Evolutionary conservation across 2,888 invertebrate species (phyloP).

Genomic region (Thymelicus lineola): DNA sequence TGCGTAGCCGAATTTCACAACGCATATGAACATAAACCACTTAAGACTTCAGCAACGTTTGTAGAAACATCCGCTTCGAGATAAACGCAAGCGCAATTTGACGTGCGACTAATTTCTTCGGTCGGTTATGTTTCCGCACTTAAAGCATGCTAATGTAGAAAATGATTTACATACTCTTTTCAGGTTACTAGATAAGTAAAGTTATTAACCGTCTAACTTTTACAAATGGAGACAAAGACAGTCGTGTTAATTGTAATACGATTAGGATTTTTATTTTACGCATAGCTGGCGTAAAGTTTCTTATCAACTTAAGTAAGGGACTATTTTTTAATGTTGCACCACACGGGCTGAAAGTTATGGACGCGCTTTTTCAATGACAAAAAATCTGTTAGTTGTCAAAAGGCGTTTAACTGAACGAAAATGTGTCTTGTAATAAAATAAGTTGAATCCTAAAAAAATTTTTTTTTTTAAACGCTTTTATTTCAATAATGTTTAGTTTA

Average conservation of each 20-base stretch:
- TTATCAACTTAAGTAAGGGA: too few species aligned
- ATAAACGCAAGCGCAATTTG: conserved; percentile 50
- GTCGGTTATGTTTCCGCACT: conserved; percentile 29
- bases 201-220: not conserved
- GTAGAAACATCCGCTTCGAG: conserved; percentile 54
- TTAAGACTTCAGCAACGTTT: conserved; percentile 48
- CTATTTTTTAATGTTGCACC: too few species aligned
- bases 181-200: not conserved
- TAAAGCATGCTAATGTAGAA: conserved; percentile 25
- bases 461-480: too few species aligned
- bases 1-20: conserved; percentile 64
- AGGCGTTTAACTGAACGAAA: not conserved
- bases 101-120: conserved; percentile 32
- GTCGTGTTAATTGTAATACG: too few species aligned
- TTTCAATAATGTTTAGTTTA: too few species aligned
- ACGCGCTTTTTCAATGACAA: not conserved
- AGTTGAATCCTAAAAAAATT: too few species aligned
- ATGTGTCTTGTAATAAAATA: too few species aligned
- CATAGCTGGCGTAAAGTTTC: too few species aligned
- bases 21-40: conserved; percentile 41
- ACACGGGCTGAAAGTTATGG: too few species aligned
- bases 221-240: not conserved
- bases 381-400: not conserved
- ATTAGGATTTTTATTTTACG: too few species aligned
- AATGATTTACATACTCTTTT: conserved; percentile 6